Evolutionary conservation across 2,797 vertebrate genomes (phyloP), one percentile per base, ranked within the genome.

Genomic region (Acridotheres tristis): DNA sequence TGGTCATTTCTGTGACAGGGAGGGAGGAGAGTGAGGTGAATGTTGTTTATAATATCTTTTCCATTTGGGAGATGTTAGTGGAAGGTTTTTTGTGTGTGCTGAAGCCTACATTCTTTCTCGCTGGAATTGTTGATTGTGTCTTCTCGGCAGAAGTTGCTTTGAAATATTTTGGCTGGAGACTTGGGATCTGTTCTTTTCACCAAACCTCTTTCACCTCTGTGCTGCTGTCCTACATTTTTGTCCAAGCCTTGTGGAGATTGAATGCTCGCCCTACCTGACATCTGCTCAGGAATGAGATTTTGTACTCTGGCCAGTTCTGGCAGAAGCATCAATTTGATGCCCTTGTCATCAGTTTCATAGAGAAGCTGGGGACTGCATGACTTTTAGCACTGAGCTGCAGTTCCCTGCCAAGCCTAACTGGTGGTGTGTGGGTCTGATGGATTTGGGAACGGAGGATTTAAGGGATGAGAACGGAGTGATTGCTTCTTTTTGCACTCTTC

Each of bases 1-100:
- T 96, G 93, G 96, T 95, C 96, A 97, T 96, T 96, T 96, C 95
- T 96, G 79, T 91, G 90, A 92, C 94, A 93, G 91, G 74, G 79
- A 95, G 93, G 96, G 94, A 93, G 95, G 95, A 84, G 80, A 93
- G 93, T 43, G 87, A 95, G 95, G 88, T 95, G 90, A 94, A 95
- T 68, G 92, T 95, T 94, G 93, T 95, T 97, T 97, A 91, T 96
- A 96, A 96, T 96, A 96, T 83, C 89, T 84, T 81, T 92, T 93
- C 93, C 91, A 85, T 97, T 97, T 89, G 83, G 95, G 93, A 92
- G 88, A 93, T 93, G 88, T 95, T 93, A 90, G 89, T 95, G 82
- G 96, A 96, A 96, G 94, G 55, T 21, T 92, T 94, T 96, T 80
- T 63, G 34, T 63, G 61, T 85, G 86, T 75, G 77, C 80, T 61